Conservation (phyloP, 1,140 invertebrate species). For the Drosophila burlai region DNA sequence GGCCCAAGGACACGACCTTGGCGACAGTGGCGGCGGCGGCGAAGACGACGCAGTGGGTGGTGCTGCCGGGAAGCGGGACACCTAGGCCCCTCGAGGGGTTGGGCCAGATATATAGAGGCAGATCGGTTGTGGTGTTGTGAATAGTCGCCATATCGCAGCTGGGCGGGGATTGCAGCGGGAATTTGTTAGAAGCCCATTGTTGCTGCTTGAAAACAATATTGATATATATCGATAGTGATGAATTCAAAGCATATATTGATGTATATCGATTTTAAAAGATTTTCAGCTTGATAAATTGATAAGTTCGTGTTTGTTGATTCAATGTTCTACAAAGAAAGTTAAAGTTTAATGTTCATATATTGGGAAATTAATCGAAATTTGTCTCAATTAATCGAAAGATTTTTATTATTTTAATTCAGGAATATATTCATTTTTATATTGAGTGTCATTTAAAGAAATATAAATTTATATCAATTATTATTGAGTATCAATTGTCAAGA, state of each 20-base stretch:
- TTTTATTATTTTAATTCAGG: not conserved
- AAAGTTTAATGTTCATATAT: not conserved
- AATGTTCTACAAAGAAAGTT: not conserved
- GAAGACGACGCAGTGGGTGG: not conserved
- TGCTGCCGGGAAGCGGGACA: not conserved
- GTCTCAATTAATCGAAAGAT: not conserved
- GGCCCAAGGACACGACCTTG: slow-evolving; percentile 35
- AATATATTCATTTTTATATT: no score
- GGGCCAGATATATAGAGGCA: not conserved
- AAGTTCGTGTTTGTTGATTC: not conserved
- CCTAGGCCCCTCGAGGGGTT: not conserved
- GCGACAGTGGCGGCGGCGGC: slow-evolving; percentile 1
- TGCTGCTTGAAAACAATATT: not conserved
- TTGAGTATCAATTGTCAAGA: not conserved
- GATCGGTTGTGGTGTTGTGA: slow-evolving; percentile 36
- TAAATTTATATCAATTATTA: not conserved
- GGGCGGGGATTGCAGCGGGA: slow-evolving; percentile 42
- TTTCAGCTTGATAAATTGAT: not conserved
- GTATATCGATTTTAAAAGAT: not conserved
- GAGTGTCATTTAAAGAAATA: no score
- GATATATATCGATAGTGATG: no score
- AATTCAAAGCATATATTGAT: not conserved
- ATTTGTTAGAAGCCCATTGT: not conserved
- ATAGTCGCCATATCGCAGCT: slow-evolving; percentile 63
- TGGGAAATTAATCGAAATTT: not conserved